These are phyloP conservation scores for Punctoribates punctum DNA, from an alignment of 2,888 invertebrate species.

Conservation along the genomic window DNA sequence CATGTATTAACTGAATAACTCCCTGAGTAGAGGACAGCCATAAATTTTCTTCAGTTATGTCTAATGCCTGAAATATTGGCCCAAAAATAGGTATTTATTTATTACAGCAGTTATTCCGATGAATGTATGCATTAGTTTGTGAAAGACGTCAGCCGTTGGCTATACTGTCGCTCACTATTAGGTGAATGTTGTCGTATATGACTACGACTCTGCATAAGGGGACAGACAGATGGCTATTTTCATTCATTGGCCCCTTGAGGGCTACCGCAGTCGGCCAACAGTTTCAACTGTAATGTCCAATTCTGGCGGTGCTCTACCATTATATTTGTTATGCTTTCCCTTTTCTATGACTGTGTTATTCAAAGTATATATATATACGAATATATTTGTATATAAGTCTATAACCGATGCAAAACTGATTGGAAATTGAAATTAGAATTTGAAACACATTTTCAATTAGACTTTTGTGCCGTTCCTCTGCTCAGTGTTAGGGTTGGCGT, in stretches of 20 bases:
- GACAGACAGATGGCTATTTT: slow-evolving; percentile 17
- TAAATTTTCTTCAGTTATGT: neutral
- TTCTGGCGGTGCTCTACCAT: neutral
- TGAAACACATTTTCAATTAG: slow-evolving; percentile 1
- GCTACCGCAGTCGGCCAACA: neutral
- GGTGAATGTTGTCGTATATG: neutral
- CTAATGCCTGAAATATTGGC: neutral
- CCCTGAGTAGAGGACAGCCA: neutral
- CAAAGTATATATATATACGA: neutral
- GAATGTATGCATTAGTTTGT: neutral
- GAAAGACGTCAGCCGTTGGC: neutral
- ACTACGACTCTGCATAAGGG: neutral
- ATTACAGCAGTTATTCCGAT: neutral
- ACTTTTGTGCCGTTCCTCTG: neutral
- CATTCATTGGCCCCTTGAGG: slow-evolving; percentile 25
- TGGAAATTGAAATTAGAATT: neutral
- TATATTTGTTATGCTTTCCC: neutral
- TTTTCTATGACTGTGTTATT: neutral
- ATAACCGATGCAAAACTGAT: too few species aligned
- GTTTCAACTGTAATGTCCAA: neutral
- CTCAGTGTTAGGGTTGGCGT: neutral
- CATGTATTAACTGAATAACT: neutral
- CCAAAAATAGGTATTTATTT: slow-evolving; percentile 15
- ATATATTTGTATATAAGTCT: too few species aligned
- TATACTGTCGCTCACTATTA: neutral